Evolutionary conservation across 2,113 vertebrate species (phyloP), one percentile per base, ranked within the genome.

Genomic region (Hassar affinis): DNA sequence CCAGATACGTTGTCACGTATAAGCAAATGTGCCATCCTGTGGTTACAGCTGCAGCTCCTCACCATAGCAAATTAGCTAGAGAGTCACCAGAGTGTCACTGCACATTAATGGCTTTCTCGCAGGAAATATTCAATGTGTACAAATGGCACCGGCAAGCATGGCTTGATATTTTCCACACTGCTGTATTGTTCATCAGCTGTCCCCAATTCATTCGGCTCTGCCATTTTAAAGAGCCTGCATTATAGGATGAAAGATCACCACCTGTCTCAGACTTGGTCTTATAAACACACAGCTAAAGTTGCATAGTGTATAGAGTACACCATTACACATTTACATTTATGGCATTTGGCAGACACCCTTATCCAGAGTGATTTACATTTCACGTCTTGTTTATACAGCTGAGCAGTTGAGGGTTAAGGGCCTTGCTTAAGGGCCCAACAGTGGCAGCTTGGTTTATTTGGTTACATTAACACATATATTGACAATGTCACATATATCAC

Each of bases 1-100:
- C 72, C 87, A 88, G 88, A 68, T 33, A 33, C 68, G 82, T 89
- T 90, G 90, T 83, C 84, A 71, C 47, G n/a, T 54, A 72, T 57
- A 64, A 72, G 49, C 85, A 82, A 85, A 91, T 38, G 83, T 77
- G 89, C 87, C 64, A 25, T 78, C 84, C 71, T 87, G 87, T 84
- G 82, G 88, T 74, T 89, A 90, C 92, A 93, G 92, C 91, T 91
- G 91, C 85, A 82, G 47, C 74, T 79, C 89, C 87, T 92, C 90
- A 90, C 83, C 3, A 57, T 74, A 49, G 51, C 85, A 81, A 88
- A 88, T 86, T 87, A 86, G 61, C 81, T 47, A 59, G 84, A 81
- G 89, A 91, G 84, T 90, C 88, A 87, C 86, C 86, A 64, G 54
- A 84, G 89, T 81, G 87, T 84, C 88, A 90, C 85, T 88, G 84